Evolutionary conservation across 2,888 invertebrate genomes (phyloP).

Genomic region (Conops quadrifasciatus): DNA sequence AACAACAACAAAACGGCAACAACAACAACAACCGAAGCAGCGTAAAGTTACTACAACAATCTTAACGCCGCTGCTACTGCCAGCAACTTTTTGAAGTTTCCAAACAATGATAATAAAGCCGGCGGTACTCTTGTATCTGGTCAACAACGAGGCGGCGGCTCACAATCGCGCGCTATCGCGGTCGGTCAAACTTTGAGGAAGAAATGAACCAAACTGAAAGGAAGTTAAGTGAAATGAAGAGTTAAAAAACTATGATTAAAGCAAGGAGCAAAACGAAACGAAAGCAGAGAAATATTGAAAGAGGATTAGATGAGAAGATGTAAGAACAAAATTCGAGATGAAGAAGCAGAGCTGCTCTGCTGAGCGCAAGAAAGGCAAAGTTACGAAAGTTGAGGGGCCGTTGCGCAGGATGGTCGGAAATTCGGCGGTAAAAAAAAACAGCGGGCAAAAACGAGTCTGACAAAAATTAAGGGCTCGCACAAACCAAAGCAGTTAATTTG

Average conservation of each 20-base stretch:
- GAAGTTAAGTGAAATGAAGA: conserved; percentile 18
- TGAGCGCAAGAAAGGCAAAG: background rate
- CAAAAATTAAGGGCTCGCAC: no score
- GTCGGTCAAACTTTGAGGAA: conserved; percentile 30
- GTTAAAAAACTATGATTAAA: background rate
- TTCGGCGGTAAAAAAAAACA: background rate
- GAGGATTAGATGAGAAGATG: background rate
- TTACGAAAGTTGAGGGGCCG: background rate
- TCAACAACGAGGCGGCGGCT: conserved; percentile 2
- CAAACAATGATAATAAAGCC: conserved; percentile 48
- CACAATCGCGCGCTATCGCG: background rate
- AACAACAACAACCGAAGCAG: conserved; percentile 33
- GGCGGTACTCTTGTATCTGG: conserved; percentile 53
- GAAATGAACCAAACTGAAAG: conserved; percentile 9
- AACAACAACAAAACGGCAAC: conserved; percentile 4
- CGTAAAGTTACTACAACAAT: background rate
- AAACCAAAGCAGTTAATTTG: background rate
- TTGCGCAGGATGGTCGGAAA: background rate
- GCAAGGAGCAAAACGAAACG: background rate
- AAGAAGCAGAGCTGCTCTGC: background rate
- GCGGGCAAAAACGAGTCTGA: background rate
- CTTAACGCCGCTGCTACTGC: background rate
- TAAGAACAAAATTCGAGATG: background rate
- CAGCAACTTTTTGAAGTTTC: background rate
- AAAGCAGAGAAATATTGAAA: conserved; percentile 14